These are phyloP conservation scores for Ellobius talpinus DNA, from an alignment of 2,113 vertebrate species.

Conservation along the genomic window DNA sequence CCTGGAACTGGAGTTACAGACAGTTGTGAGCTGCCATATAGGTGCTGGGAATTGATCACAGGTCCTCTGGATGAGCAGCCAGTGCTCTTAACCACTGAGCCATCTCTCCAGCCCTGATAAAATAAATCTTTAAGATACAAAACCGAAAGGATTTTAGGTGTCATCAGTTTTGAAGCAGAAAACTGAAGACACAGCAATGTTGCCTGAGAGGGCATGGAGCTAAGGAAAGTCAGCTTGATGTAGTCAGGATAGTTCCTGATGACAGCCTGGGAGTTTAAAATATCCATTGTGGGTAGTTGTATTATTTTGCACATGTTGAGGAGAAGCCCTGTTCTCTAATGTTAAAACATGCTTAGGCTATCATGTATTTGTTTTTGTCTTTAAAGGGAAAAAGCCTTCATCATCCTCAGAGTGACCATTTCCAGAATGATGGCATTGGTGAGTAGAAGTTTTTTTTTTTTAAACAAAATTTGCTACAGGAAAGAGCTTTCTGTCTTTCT, in stretches of 20 bases:
- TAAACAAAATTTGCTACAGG: neutral
- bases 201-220: neutral
- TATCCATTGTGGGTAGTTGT: slow-evolving; percentile 10
- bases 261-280: neutral
- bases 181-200: neutral
- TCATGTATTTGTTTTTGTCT: slow-evolving; percentile 76
- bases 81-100: neutral
- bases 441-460: slow-evolving; percentile 80
- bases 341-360: slow-evolving; percentile 50
- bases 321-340: slow-evolving; percentile 57
- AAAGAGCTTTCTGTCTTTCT: neutral
- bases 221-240: neutral
- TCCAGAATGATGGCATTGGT: slow-evolving; percentile 97
- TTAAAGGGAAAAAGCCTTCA: slow-evolving; percentile 93
- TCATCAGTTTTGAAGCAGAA: neutral
- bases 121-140: neutral
- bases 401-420: slow-evolving; percentile 95
- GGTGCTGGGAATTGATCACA: neutral
- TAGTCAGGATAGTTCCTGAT: neutral
- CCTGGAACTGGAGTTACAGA: neutral
- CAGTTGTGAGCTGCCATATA: neutral
- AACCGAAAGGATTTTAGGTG: neutral
- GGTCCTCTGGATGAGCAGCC: neutral
- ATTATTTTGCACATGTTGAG: slow-evolving; percentile 39
- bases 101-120: neutral